Conservation (phyloP, 2,888 invertebrate genomes). For the Lithophane socia region DNA sequence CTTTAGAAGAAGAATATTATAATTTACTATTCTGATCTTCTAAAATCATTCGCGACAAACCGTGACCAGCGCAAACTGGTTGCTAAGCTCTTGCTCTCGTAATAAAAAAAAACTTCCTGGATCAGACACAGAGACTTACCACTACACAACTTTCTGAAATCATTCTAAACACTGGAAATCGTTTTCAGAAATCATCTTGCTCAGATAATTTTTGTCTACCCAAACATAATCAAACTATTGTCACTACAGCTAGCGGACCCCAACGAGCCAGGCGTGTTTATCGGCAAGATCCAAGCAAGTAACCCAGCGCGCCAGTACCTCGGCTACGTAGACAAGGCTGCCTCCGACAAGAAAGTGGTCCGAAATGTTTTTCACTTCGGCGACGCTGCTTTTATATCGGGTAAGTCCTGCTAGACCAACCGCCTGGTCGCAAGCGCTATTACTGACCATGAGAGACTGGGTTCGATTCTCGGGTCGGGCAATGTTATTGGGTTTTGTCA, state of each 20-base stretch:
- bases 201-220: no score
- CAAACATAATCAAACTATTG: background rate
- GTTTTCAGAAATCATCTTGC: background rate
- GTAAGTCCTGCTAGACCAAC: slow-evolving; percentile 73
- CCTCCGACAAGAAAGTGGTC: slow-evolving; percentile 98
- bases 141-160: background rate
- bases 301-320: slow-evolving; percentile 98
- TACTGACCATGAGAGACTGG: no score
- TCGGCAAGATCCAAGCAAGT: slow-evolving; percentile 97
- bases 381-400: slow-evolving; percentile 98
- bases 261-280: slow-evolving; percentile 99
- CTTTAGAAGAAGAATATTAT: no score
- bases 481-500: background rate
- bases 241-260: slow-evolving; percentile 89
- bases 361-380: slow-evolving; percentile 96
- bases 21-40: no score
- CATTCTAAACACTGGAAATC: background rate
- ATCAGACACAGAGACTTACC: background rate
- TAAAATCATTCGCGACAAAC: background rate
- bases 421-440: no score
- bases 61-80: background rate
- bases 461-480: no score
- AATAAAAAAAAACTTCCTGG: background rate
- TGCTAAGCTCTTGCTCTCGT: no score
- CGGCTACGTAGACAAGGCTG: slow-evolving; percentile 97